Conservation (phyloP, 2,113 vertebrate genomes). For the Mus spicilegus region DNA sequence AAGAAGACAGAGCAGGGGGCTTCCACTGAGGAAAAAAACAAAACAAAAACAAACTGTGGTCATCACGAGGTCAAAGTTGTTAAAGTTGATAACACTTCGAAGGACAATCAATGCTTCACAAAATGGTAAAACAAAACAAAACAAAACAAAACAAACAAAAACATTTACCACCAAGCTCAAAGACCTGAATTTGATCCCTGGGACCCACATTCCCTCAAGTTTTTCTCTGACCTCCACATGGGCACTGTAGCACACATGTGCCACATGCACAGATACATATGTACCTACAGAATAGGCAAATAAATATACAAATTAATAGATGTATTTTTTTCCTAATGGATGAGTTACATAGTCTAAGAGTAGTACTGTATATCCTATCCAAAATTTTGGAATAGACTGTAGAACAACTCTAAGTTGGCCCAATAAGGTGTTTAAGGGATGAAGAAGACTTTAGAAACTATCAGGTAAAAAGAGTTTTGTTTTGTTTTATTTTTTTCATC, state of each 20-base stretch:
- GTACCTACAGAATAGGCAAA: neutral
- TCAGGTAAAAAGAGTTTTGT: neutral
- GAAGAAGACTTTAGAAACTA: neutral
- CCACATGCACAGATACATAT: neutral
- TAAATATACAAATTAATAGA: neutral
- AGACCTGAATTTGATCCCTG: neutral
- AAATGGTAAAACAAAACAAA: neutral
- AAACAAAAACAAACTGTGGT: neutral
- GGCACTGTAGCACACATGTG: neutral
- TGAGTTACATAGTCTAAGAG: neutral
- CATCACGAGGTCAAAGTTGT: neutral
- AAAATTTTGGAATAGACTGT: neutral
- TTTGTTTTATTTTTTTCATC: neutral
- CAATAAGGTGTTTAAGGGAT: neutral
- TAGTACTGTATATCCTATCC: neutral
- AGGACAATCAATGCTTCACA: neutral
- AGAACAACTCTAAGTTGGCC: neutral
- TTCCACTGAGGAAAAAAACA: neutral
- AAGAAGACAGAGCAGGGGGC: neutral
- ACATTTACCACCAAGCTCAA: neutral
- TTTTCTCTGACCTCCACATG: neutral
- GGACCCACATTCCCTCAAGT: neutral
- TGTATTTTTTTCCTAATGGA: neutral
- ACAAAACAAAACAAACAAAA: neutral
- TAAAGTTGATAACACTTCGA: neutral